Base-by-base conservation (phyloP, 2,797 vertebrate species). In the Enteromius fasciolatus region DNA sequence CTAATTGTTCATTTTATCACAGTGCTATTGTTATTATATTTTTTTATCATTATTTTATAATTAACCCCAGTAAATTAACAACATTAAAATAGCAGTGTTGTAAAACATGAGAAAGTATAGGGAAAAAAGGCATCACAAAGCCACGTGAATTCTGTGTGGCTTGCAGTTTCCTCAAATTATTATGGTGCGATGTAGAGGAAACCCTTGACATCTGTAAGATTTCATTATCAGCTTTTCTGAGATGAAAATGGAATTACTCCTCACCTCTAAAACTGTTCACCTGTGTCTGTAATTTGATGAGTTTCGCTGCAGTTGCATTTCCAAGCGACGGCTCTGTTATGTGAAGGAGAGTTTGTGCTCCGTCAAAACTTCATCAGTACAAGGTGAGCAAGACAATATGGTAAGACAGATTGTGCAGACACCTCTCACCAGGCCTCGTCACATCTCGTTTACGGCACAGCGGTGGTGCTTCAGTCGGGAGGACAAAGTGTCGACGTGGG, bases 371-470 rank as follows among this genome's bases (percentile, higher is more conserved):
- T 66, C 83, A 91, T 91, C 91, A 90, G 90, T 89, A 90, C 88
- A 93, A 93, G 94, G 93, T 94, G 93, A 93, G 88, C 86, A 63
- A 79, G 83, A 70, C 85, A 78, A 89, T 88, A 80, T 75, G 86
- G 78, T 76, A 61, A 90, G 89, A 90, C 90, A 87, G 89, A 89
- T 86, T 90, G 90, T 83, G 76, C 89, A 75, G 87, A 89, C 88
- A 78, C 87, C 90, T 92, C 92, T 92, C 92, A 83, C 90, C 91
- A 83, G 92, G 92, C 90, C 87, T 88, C 90, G 86, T 92, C 88
- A 92, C 90, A 89, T 93, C 92, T 94, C 86, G 91, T 94, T 93
- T 94, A 89, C 92, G 87, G 90, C 93, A 85, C 92, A 91, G 93
- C 63, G 39, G 85, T 85, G 90, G 91, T 79, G 82, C 86, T 89